Evolutionary conservation across 2,113 vertebrate genomes (phyloP).

Genomic region (Hoplias malabaricus): DNA sequence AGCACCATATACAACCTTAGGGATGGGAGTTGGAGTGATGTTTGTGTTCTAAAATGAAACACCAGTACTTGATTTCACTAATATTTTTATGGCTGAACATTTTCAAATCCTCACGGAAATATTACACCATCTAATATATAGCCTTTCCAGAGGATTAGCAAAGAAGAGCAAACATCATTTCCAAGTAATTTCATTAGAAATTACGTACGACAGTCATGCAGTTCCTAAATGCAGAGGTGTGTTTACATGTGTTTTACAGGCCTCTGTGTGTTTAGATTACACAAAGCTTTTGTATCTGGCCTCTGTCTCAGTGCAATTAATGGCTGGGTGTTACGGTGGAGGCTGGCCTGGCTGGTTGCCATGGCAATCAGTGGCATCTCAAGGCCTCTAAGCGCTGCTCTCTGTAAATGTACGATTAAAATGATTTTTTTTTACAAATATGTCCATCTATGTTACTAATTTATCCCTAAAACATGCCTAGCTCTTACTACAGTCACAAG

Average conservation of each 20-base stretch:
- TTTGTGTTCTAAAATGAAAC: too few species aligned
- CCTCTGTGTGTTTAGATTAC: background rate
- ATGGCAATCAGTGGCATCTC: slow-evolving; percentile 8
- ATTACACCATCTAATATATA: too few species aligned
- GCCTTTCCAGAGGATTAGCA: background rate
- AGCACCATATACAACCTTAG: too few species aligned
- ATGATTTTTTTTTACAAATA: background rate
- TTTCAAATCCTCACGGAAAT: too few species aligned
- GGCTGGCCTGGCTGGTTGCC: background rate
- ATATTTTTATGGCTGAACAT: too few species aligned
- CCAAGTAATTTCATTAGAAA: too few species aligned
- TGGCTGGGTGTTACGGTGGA: background rate
- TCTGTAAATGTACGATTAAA: slow-evolving; percentile 3
- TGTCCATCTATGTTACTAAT: background rate
- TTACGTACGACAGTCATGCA: background rate
- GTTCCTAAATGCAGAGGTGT: background rate
- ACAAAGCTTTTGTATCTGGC: background rate
- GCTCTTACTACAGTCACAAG: background rate
- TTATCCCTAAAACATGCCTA: background rate
- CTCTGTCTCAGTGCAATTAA: slow-evolving; percentile 6
- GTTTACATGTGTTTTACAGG: background rate
- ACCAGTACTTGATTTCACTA: too few species aligned
- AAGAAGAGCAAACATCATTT: too few species aligned
- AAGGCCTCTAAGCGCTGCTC: background rate
- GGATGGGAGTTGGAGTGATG: too few species aligned